Evolutionary conservation across 2,797 vertebrate species (phyloP), one percentile per base, ranked within the genome.

Genomic region (Melanotaenia parkinsoni): DNA sequence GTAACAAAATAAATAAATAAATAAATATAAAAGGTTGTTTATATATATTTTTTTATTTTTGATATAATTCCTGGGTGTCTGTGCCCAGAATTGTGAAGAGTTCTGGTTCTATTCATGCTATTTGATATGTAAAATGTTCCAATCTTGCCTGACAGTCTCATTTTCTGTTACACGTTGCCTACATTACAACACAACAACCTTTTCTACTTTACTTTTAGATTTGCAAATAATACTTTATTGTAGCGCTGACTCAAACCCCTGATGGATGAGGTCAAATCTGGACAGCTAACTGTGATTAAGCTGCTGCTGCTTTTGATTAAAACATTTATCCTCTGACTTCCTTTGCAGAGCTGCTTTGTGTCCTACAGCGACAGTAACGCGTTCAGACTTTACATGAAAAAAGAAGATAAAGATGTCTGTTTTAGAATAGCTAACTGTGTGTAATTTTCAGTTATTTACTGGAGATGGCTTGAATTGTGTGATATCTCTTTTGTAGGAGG

Each of bases 391-490:
- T 70, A n/a, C 40, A 59, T 22, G 30, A 71, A 40, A 63, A 70
- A 68, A 28, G 18, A 58, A 43, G 22, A 60, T 59, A 62, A 64
- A 75, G 11, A 40, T 11, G 24, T 28, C 50, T 74, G 77, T 63
- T 73, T 82, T 70, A 67, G 64, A 80, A 61, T 56, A 28, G 40
- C 45, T n/a, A 22, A 38, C 45, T 51, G 22, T 13, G 32, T 57
- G 58, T 70, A 5, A 67, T 83, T 76, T 80, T 71, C 57, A 64
- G 32, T 58, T 63, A 6, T 80, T 80, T 74, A 59, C 26, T 24
- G 54, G 22, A 47, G 68, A 60, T 43, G 24, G 60, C 51, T 33
- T 35, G 51, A 72, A 83, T 78, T 38, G 80, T 83, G 70, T 30
- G 33, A 5, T 35, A 20, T 72, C 58, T 76, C 59, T 67, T 74